Percentiles rank a stretch among this genome's conserved stretches.
Conservation (phyloP, 2,113 vertebrate species). For the Ammospiza nelsoni region DNA sequence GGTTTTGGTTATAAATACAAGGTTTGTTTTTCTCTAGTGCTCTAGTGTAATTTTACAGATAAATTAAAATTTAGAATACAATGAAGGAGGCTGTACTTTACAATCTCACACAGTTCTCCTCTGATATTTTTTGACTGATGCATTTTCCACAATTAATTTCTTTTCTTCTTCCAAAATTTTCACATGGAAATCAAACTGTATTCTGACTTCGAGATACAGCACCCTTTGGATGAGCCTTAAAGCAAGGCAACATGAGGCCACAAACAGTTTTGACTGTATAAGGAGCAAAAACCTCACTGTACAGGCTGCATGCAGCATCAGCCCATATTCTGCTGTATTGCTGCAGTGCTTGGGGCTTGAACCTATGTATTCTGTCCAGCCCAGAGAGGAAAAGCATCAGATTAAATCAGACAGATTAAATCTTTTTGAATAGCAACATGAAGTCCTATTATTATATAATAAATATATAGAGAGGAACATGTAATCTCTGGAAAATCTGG, state of each 20-base stretch:
- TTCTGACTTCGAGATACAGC: neutral
- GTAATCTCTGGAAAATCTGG: neutral
- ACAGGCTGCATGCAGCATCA: accelerated
- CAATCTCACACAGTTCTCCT: neutral
- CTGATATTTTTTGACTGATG: neutral
- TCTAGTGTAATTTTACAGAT: neutral
- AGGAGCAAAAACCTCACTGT: neutral
- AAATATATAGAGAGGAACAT: neutral
- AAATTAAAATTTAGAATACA: neutral
- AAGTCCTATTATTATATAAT: neutral
- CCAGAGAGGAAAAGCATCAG: neutral
- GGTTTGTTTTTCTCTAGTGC: neutral
- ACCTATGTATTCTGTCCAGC: neutral
- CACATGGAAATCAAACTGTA: neutral
- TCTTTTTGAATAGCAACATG: neutral
- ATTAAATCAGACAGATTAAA: neutral
- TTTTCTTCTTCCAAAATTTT: neutral
- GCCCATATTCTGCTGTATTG: neutral
- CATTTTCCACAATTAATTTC: neutral
- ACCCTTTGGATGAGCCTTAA: neutral
- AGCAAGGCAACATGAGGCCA: neutral
- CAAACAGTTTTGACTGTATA: neutral
- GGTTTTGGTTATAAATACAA: neutral
- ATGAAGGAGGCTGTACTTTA: neutral
- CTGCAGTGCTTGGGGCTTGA: neutral